Evolutionary conservation across 2,888 invertebrate species (phyloP).

Genomic region (Acholoe squamosa): DNA sequence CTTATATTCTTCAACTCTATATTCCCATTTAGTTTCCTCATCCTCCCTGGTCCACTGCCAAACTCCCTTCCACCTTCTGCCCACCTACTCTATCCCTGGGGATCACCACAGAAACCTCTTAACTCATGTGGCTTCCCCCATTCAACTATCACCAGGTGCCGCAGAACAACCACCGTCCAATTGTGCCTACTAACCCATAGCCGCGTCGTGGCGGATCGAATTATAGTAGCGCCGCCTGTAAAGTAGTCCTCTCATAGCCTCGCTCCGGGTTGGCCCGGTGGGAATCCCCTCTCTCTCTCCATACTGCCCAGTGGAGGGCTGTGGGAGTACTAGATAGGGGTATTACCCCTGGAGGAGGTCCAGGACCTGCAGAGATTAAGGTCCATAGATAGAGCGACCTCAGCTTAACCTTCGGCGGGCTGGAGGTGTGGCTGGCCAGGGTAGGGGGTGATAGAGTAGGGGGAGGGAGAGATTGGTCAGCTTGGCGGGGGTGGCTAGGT

Average conservation of each 20-base stretch:
- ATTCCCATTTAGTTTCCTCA: no score
- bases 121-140: slow-evolving; percentile 2
- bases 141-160: slow-evolving; percentile 1
- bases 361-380: slow-evolving; percentile 16
- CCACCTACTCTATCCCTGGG: background rate
- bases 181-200: background rate
- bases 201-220: background rate
- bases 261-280: background rate
- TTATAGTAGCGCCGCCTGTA: background rate
- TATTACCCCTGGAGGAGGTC: slow-evolving; percentile 11
- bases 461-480: background rate
- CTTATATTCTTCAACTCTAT: no score
- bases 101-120: background rate
- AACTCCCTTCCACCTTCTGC: no score
- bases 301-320: background rate
- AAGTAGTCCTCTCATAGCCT: slow-evolving; percentile 25
- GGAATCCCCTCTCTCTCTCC: background rate
- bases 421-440: background rate
- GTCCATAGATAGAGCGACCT: slow-evolving; percentile 29
- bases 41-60: no score
- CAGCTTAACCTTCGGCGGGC: background rate
- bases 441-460: background rate
- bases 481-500: background rate
- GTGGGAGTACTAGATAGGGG: slow-evolving; percentile 32
- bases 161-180: background rate